These are phyloP conservation scores for Typhlomys cinereus DNA, from an alignment of 2,113 vertebrate genomes.

Conservation along the genomic window DNA sequence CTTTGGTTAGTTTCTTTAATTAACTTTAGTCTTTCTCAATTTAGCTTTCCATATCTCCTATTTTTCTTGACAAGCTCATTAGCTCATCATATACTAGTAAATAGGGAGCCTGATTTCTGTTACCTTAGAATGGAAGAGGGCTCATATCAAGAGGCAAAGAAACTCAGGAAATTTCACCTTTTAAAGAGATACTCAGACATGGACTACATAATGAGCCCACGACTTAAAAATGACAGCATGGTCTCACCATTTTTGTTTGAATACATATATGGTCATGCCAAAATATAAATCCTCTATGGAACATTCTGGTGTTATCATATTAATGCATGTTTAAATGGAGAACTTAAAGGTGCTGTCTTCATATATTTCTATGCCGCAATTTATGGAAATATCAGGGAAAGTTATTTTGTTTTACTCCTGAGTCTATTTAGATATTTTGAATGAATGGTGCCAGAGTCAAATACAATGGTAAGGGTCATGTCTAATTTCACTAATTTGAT, in stretches of 20 bases:
- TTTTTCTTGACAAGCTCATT: too few species aligned
- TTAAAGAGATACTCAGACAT: too few species aligned
- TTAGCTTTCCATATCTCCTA: too few species aligned
- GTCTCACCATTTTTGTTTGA: conserved; percentile 19
- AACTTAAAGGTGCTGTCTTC: conserved; percentile 29
- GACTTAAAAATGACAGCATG: neutral
- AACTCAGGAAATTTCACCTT: too few species aligned
- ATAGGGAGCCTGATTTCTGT: too few species aligned
- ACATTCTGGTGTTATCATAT: neutral
- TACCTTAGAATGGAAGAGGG: too few species aligned
- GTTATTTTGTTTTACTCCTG: conserved; percentile 7
- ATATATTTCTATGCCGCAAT: neutral
- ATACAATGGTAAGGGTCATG: neutral
- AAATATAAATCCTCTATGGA: neutral
- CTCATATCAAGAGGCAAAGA: too few species aligned
- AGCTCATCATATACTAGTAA: too few species aligned
- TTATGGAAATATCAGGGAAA: neutral
- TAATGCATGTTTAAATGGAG: neutral
- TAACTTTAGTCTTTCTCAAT: too few species aligned
- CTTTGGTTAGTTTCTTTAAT: too few species aligned
- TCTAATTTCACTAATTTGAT: conserved; percentile 25
- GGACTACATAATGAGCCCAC: neutral
- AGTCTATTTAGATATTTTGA: conserved; percentile 51
- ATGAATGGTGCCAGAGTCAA: conserved; percentile 24
- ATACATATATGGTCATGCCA: neutral